A percentile compares a stretch with the other conserved stretches of the same genome.
phyloP scores from a whole-genome alignment of 2,113 vertebrate genomes.

The Erinaceus europaeus region DNA sequence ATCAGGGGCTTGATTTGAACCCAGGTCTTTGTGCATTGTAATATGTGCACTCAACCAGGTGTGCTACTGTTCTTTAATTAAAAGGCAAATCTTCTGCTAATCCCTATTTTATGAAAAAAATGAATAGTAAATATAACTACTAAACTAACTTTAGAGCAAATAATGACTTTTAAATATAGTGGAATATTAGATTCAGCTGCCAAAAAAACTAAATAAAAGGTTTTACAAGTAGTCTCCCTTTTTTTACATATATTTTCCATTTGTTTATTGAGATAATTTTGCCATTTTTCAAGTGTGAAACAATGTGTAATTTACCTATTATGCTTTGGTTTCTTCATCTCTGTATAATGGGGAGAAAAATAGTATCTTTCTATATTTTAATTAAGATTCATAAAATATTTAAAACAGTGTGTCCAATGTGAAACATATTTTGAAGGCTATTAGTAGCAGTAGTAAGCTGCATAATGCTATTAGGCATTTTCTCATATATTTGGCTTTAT shows the following conservation, averaged over 20 bases:
- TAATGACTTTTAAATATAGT: not conserved
- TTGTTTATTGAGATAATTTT: not conserved
- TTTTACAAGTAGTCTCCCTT: not conserved
- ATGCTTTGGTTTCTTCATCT: not conserved
- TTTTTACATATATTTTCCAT: not conserved
- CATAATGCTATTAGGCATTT: not conserved
- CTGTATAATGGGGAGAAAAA: not conserved
- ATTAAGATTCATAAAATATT: slow-evolving; percentile 24
- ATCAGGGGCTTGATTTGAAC: too few relatives aligned
- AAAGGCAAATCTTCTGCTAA: too few relatives aligned
- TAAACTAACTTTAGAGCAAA: too few relatives aligned
- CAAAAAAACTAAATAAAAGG: too few relatives aligned
- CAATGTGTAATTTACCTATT: not conserved
- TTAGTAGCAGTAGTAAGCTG: not conserved
- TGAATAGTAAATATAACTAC: too few relatives aligned
- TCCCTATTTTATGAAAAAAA: too few relatives aligned
- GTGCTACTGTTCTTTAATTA: too few relatives aligned
- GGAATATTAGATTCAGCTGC: not conserved
- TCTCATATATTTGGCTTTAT: not conserved
- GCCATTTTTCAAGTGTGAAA: not conserved
- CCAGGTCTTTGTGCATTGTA: too few relatives aligned
- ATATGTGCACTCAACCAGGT: too few relatives aligned
- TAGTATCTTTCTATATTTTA: not conserved
- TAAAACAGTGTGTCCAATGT: not conserved
- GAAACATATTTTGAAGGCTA: too few relatives aligned